phyloP scores from a whole-genome alignment of 2,888 invertebrate species.

The Pseudanteris insignis region DNA sequence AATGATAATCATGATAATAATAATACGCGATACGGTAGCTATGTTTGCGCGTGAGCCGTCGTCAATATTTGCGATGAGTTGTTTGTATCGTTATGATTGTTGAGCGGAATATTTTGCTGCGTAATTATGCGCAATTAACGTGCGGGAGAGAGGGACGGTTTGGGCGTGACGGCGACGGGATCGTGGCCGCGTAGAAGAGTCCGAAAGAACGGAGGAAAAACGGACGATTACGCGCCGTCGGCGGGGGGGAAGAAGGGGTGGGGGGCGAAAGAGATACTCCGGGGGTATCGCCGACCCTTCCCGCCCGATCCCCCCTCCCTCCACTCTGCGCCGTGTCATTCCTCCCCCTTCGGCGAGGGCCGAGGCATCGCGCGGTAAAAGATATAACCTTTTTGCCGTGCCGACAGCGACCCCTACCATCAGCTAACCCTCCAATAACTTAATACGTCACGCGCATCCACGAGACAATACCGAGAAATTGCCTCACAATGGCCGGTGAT shows the following conservation, averaged over 20 bases:
- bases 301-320: background rate
- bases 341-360: too few relatives aligned
- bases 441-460: slow-evolving; percentile 64
- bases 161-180: too few relatives aligned
- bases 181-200: too few relatives aligned
- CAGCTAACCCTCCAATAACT: slow-evolving; percentile 55
- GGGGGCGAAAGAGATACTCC: background rate
- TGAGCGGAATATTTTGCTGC: slow-evolving; percentile 37
- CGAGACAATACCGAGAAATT: slow-evolving; percentile 65
- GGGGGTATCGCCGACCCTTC: background rate
- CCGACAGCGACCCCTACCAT: slow-evolving; percentile 9
- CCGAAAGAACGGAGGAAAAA: too few relatives aligned
- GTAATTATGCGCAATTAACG: slow-evolving; percentile 42
- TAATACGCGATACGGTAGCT: slow-evolving; percentile 19
- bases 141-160: slow-evolving; percentile 7
- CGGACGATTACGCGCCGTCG: too few relatives aligned
- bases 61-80: slow-evolving; percentile 39
- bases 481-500: slow-evolving; percentile 66
- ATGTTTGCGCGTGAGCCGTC: slow-evolving; percentile 22
- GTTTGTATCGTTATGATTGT: slow-evolving; percentile 40
- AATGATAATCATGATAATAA: slow-evolving; percentile 25
- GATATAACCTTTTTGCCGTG: slow-evolving; percentile 8
- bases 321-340: too few relatives aligned
- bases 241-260: slow-evolving; percentile 23
- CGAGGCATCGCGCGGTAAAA: slow-evolving; percentile 5